A percentile compares a stretch with the other conserved stretches of the same genome.
Evolutionary conservation across 2,113 vertebrate species (phyloP).

Genomic region (Misgurnus anguillicaudatus): DNA sequence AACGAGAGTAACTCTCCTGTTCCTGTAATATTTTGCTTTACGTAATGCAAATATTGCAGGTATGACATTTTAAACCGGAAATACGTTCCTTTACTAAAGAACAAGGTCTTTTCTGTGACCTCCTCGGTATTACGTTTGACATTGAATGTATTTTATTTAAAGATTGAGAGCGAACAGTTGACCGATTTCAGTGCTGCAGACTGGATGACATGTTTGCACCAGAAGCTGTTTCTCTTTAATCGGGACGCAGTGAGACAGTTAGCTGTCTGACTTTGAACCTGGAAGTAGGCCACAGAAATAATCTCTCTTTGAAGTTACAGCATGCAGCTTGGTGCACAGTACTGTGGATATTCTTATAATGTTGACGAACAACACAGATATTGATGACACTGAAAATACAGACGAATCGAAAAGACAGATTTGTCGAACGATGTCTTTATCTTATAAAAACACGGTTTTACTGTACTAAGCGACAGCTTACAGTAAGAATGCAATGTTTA

Average conservation of each 20-base stretch:
- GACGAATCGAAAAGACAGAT: not conserved
- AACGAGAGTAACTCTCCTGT: constrained; percentile 14
- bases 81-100: constrained; percentile 47
- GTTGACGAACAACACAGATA: not conserved
- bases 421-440: not conserved
- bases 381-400: not conserved
- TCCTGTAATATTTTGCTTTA: constrained; percentile 8
- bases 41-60: not conserved
- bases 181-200: constrained; percentile 9
- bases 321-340: constrained; percentile 3
- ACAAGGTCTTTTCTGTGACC: not conserved
- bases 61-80: constrained; percentile 14
- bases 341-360: not conserved
- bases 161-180: not conserved
- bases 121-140: constrained; percentile 1
- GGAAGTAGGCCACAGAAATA: constrained; percentile 49
- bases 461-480: constrained; percentile 2
- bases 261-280: constrained; percentile 31
- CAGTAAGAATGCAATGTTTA: constrained; percentile 25
- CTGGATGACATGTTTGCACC: not conserved
- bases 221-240: constrained; percentile 22
- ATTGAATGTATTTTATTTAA: not conserved
- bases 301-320: constrained; percentile 51
- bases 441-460: constrained; percentile 13
- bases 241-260: constrained; percentile 25